These are phyloP conservation scores for Macroramphosus scolopax DNA, from an alignment of 2,797 vertebrate species.

Conservation along the genomic window DNA sequence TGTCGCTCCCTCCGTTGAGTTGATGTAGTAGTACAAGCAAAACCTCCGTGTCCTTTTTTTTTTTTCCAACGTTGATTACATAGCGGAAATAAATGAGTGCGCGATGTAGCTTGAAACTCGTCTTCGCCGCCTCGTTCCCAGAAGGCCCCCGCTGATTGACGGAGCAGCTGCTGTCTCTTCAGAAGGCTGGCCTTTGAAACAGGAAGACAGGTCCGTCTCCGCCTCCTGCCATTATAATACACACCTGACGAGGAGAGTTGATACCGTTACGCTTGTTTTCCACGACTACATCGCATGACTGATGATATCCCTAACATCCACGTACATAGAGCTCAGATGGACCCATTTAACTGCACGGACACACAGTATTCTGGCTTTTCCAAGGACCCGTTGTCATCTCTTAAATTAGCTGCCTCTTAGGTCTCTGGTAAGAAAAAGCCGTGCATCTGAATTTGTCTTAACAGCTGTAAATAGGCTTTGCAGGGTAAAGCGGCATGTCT, in stretches of 20 bases:
- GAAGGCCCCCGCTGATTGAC: constrained; percentile 55
- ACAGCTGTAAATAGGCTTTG: constrained; percentile 75
- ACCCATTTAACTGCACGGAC: background rate
- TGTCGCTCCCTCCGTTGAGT: background rate
- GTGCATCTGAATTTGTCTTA: constrained; percentile 67
- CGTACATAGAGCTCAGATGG: too few species aligned
- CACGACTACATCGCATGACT: too few species aligned
- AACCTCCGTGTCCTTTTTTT: constrained; percentile 32
- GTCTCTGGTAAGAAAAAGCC: constrained; percentile 36
- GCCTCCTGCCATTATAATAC: constrained; percentile 46
- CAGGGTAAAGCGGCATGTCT: constrained; percentile 62
- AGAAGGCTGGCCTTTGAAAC: constrained; percentile 47
- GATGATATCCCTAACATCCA: too few species aligned
- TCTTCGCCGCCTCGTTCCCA: constrained; percentile 19
- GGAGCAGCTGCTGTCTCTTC: constrained; percentile 37
- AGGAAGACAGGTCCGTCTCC: constrained; percentile 52
- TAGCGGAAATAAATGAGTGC: constrained; percentile 32
- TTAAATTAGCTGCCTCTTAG: constrained; percentile 32
- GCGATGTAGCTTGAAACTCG: constrained; percentile 24
- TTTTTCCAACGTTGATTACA: constrained; percentile 37
- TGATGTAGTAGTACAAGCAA: constrained; percentile 3
- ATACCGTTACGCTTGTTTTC: too few species aligned
- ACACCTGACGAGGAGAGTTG: background rate
- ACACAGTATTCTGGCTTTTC: constrained; percentile 16
- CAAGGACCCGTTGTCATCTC: constrained; percentile 33